Percentiles rank a stretch among this genome's conserved stretches.
Conservation (phyloP, 2,113 vertebrate genomes). For the Cryptotis parvus region DNA sequence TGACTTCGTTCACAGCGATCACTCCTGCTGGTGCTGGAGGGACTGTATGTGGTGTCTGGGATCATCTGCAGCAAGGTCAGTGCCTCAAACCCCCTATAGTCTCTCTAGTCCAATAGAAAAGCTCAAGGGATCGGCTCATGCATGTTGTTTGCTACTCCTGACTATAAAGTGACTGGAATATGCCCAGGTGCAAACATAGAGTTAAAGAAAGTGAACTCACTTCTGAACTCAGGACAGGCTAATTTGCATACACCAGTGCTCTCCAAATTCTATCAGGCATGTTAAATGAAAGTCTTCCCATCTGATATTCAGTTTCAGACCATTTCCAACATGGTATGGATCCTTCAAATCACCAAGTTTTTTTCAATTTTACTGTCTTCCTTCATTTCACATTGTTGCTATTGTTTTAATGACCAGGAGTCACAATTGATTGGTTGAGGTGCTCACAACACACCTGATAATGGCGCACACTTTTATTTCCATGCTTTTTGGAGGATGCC, state of each 20-base stretch:
- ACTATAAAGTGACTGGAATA: background rate
- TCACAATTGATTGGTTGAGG: too few species aligned
- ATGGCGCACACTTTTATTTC: too few species aligned
- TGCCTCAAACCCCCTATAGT: too few species aligned
- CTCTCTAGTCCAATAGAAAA: too few species aligned
- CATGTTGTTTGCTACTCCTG: background rate
- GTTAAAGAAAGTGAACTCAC: background rate
- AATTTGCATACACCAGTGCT: background rate
- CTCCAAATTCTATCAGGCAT: background rate
- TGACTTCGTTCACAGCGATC: too few species aligned
- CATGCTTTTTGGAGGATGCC: too few species aligned
- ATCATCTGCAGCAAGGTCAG: too few species aligned
- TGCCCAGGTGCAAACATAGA: background rate
- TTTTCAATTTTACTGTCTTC: background rate
- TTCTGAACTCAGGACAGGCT: background rate
- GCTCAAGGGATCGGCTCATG: background rate
- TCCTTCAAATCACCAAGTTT: constrained; percentile 11
- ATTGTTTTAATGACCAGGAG: too few species aligned
- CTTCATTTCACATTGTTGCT: too few species aligned
- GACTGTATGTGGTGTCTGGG: too few species aligned
- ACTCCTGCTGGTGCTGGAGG: too few species aligned
- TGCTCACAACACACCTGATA: too few species aligned
- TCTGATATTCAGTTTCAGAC: background rate
- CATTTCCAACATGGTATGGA: background rate
- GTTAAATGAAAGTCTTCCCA: background rate